These are phyloP conservation scores for Caenorhabditis elegans DNA, from an alignment of 1,140 invertebrate genomes.

Conservation along the genomic window DNA sequence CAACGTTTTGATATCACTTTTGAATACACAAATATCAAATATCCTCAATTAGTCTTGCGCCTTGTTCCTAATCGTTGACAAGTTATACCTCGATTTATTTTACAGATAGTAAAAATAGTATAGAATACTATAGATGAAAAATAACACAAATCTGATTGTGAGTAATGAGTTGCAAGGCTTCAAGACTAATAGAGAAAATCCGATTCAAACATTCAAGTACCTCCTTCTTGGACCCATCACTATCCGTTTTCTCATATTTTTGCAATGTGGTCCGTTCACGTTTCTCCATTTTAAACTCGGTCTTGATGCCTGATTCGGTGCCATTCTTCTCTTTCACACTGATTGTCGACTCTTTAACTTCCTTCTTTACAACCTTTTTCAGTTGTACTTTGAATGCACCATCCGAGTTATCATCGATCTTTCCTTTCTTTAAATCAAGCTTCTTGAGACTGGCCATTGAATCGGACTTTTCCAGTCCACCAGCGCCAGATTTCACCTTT, in stretches of 20 bases:
- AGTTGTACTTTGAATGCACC: constrained; percentile 29
- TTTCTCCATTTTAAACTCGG: constrained; percentile 34
- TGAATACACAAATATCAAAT: too few species aligned
- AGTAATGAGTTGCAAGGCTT: too few species aligned
- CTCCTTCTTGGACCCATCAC: constrained; percentile 16
- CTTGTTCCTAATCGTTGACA: too few species aligned
- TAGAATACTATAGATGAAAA: too few species aligned
- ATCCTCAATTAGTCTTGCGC: too few species aligned
- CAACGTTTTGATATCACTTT: background rate
- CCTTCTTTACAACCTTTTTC: constrained; percentile 43
- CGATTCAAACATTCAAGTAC: background rate
- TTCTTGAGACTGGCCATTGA: constrained; percentile 23
- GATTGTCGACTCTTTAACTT: constrained; percentile 5
- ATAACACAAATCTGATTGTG: too few species aligned
- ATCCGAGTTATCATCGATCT: constrained; percentile 42
- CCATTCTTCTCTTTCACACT: constrained; percentile 26
- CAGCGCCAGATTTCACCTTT: background rate
- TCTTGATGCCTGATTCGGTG: constrained; percentile 29
- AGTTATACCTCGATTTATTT: too few species aligned
- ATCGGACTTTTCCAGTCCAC: constrained; percentile 44
- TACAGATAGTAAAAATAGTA: too few species aligned
- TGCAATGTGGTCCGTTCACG: constrained; percentile 39
- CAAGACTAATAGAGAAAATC: too few species aligned
- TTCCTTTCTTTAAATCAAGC: background rate
- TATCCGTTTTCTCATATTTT: constrained; percentile 37